Evolutionary conservation across 2,888 invertebrate genomes (phyloP), one percentile per base, ranked within the genome.

Genomic region (Drosophila bunnanda): DNA sequence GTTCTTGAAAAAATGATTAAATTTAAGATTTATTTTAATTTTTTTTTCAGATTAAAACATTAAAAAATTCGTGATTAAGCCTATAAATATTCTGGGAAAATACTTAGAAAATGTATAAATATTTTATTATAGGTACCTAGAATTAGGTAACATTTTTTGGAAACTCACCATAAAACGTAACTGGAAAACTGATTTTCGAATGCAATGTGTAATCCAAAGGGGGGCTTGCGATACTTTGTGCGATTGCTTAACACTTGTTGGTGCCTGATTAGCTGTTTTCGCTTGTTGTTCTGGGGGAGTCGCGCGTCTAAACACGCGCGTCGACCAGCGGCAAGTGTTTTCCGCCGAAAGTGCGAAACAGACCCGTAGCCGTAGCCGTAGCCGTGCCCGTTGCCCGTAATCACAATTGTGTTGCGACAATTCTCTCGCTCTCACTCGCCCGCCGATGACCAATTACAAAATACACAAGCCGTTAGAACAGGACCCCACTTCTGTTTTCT

Each of bases 251-350:
- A 72, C 61, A 69, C 68, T 73, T 52, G 54, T 56, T 65, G 32
- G 12, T 32, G 17, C 12, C 15, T 50, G 38, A 46, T 32, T 52
- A 17, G 13, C n/a, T n/a, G n/a, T n/a, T n/a, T n/a, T n/a, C n/a
- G n/a, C 55, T 50, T 38, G 44, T 50, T 62, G 57, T 46, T 64
- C 41, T 84, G 77, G 69, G 53, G 38, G 38, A 73, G 76, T 58
- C 46, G 70, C 39, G 57, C 77, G 61, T 70, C 72, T 38, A 50
- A 41, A 54, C 89, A 64, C 70, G 70, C 80, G 67, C 65, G 75
- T 69, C 69, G 75, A 77, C 71, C 53, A 73, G 67, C 59, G 67
- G 66, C 72, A 89, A 89, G 75, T 83, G 89, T 77, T 76, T 77
- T 66, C 72, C 50, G 36, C 52, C 39, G 22, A 76, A 72, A 85